Percentiles rank a stretch among this genome's conserved stretches.
Conservation (phyloP, 1,140 invertebrate genomes). For the Euschistus heros region DNA sequence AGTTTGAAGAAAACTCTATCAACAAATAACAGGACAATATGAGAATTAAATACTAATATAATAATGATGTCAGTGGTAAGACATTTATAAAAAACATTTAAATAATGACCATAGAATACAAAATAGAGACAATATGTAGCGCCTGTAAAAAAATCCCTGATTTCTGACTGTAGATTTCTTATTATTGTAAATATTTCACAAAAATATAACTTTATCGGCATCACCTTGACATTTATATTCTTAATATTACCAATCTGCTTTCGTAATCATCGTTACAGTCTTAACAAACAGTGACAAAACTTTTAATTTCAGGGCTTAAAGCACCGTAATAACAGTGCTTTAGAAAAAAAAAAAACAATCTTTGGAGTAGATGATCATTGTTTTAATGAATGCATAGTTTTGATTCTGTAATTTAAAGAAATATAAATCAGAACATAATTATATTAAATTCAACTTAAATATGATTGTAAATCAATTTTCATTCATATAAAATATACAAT, state of each 20-base stretch:
- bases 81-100: conserved; percentile 8
- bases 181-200: conserved; percentile 12
- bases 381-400: neutral
- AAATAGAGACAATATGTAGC: conserved; percentile 10
- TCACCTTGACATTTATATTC: neutral
- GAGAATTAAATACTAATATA: conserved; percentile 9
- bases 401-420: conserved; percentile 12
- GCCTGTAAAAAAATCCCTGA: conserved; percentile 18
- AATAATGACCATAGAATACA: conserved; percentile 10
- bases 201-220: conserved; percentile 16
- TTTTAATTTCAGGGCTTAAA: too few species aligned
- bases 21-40: conserved; percentile 19
- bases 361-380: neutral
- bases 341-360: too few species aligned
- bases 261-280: conserved; percentile 9
- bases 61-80: conserved; percentile 11
- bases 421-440: neutral
- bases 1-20: conserved; percentile 16
- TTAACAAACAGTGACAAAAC: conserved; percentile 14
- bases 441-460: too few species aligned
- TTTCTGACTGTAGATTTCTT: conserved; percentile 9
- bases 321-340: too few species aligned
- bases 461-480: too few species aligned
- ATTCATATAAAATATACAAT: too few species aligned
- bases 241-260: conserved; percentile 14